Conservation (phyloP, 2,113 vertebrate species). For the Hylia prasina region DNA sequence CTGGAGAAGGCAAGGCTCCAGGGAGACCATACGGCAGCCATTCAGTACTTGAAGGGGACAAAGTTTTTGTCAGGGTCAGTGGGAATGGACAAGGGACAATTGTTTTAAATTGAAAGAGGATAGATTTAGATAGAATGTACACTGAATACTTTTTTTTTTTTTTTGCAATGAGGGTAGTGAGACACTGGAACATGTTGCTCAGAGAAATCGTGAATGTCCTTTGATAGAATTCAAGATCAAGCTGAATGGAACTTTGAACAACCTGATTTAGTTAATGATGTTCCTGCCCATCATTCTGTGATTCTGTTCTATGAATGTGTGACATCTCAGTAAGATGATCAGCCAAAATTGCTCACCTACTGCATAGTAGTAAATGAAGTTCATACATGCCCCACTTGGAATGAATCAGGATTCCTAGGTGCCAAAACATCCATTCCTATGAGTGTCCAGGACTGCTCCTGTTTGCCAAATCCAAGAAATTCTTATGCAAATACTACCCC, state of each 20-base stretch:
- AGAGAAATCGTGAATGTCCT: background rate
- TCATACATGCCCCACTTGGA: background rate
- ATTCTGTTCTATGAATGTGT: background rate
- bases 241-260: background rate
- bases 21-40: background rate
- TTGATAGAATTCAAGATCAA: background rate
- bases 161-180: rapidly evolving
- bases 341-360: background rate
- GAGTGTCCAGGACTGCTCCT: background rate
- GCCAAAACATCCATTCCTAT: background rate
- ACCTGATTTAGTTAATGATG: background rate
- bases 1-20: background rate
- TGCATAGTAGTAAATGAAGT: background rate
- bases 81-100: background rate
- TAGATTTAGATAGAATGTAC: background rate
- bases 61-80: background rate
- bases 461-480: background rate
- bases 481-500: background rate
- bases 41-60: background rate
- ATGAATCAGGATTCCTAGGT: background rate
- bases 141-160: background rate
- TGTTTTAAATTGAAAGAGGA: background rate
- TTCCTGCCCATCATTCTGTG: background rate
- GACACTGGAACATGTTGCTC: background rate
- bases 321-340: background rate